These are phyloP conservation scores for Trididemnum clinides DNA, from an alignment of 23 tunicate genomes.

Conservation along the genomic window DNA sequence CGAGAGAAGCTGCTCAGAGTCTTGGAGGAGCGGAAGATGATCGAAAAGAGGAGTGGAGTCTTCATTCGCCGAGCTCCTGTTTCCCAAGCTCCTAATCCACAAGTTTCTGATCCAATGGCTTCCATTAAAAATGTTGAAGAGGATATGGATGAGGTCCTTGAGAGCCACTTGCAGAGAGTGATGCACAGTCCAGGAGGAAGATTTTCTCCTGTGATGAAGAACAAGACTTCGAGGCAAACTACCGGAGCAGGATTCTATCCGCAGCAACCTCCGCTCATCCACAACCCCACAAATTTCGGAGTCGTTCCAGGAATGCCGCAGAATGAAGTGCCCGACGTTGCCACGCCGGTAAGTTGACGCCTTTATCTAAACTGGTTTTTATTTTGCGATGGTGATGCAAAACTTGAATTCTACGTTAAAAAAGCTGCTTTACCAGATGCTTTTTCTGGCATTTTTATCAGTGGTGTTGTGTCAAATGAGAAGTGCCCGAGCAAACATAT, in stretches of 20 bases:
- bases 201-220: conserved; percentile 29
- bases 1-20: conserved; percentile 57
- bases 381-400: too few relatives aligned
- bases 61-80: not conserved
- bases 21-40: conserved; percentile 55
- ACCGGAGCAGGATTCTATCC: not conserved
- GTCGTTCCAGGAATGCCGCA: conserved; percentile 77
- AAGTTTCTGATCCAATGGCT: not conserved
- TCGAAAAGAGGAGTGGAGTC: conserved; percentile 22
- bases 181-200: conserved; percentile 64
- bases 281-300: conserved; percentile 9
- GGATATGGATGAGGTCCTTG: conserved; percentile 60
- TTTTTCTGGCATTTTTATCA: too few relatives aligned
- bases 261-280: not conserved
- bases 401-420: too few relatives aligned
- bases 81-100: not conserved
- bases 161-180: conserved; percentile 37
- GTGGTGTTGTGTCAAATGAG: too few relatives aligned
- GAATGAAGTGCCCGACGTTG: conserved; percentile 90
- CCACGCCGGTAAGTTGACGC: conserved; percentile 86
- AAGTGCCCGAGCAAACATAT: too few relatives aligned
- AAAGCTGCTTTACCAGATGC: too few relatives aligned
- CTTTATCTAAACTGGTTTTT: too few relatives aligned
- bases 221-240: not conserved
- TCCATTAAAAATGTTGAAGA: conserved; percentile 25